Evolutionary conservation across 2,113 vertebrate genomes (phyloP), one percentile per base, ranked within the genome.

Genomic region (Hippoglossus stenolepis): DNA sequence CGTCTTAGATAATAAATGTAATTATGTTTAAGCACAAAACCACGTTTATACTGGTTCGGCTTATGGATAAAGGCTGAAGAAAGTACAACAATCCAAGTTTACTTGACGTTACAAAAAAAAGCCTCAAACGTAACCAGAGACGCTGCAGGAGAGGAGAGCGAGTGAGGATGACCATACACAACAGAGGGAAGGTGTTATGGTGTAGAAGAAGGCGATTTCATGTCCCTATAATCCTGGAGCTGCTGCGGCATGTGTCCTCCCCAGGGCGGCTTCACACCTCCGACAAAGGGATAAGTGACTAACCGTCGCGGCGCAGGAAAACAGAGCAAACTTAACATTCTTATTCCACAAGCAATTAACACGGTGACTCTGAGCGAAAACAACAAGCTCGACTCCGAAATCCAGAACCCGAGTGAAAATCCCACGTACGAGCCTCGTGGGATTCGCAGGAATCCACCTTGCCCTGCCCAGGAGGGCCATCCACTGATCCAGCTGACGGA

Each of bases 311-410:
- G 61, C 24, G 12, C 40, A 31, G 71, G 65, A 62, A 69, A 65
- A 85, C 70, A 73, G 17, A 59, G 13, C 70, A 15, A 67, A 75
- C 75, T 61, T 62, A 82, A 89, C 73, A 61, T 28, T 47, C 84
- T 87, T 87, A 77, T 79, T 88, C 88, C 85, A 70, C 45, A 0
- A 84, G 84, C 87, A 89, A 89, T 91, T 90, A 88, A 85, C 89
- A 91, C 67, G 53, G 70, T 15, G 85, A 65, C 83, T 86, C 79
- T 21, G 79, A 65, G 85, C 69, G 79, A 73, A 73, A 88, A 88
- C 80, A 87, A 87, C 77, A 75, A 64, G 80, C 79, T 63, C 21
- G 53, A 70, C 73, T 79, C 61, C 4, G 35, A 80, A 80, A 79
- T 64, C 8, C 23, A 40, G 28, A 82, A 70, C 53, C 49, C 7